Base-by-base conservation (phyloP, 2,888 invertebrate species). In the Drosophila gaucha region DNA sequence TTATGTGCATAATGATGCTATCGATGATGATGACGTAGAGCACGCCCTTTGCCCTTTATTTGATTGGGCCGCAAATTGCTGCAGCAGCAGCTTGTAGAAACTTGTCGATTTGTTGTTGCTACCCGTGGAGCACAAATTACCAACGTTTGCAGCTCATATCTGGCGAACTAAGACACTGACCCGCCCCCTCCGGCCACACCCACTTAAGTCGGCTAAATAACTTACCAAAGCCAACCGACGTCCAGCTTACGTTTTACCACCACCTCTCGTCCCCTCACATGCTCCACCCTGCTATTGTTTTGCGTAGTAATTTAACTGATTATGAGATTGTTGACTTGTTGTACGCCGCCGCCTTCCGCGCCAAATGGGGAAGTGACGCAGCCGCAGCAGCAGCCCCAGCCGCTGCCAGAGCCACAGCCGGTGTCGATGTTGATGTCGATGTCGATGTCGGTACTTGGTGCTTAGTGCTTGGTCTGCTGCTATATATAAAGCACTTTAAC, bases 321-420 rank as follows among this genome's bases (percentile, higher is more conserved):
- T 84, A 84, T 88, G 79, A 87, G 84, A 84, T 87, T 84, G 89
- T 89, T 84, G 89, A 88, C 89, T 89, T 75, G 44, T 89, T 75
- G 44, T 50, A 31, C 47, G 63, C 38, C 49, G 47, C 46, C 35
- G 67, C 60, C 38, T 24, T 41, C 50, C 28, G 51, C 35, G 26
- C 46, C 43, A 41, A 38, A 52, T 49, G 67, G 55, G 55, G 47
- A 72, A 77, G 44, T 59, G 73, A 49, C 62, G 39, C 70, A 47
- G 62, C 12, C 16, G 28, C 36, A n/a, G 14, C 33, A 26, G 9
- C 41, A 6, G 10, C 12, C 12, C n/a, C 38, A 26, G 26, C 12
- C 18, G 18, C 28, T 18, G 30, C 64, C 64, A 28, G 67, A 33
- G 68, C 35, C 54, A 33, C n/a, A 51, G 71, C 31, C 55, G 46